Evolutionary conservation across 2,888 invertebrate genomes (phyloP), one percentile per base, ranked within the genome.

Genomic region (Dusona sp.): DNA sequence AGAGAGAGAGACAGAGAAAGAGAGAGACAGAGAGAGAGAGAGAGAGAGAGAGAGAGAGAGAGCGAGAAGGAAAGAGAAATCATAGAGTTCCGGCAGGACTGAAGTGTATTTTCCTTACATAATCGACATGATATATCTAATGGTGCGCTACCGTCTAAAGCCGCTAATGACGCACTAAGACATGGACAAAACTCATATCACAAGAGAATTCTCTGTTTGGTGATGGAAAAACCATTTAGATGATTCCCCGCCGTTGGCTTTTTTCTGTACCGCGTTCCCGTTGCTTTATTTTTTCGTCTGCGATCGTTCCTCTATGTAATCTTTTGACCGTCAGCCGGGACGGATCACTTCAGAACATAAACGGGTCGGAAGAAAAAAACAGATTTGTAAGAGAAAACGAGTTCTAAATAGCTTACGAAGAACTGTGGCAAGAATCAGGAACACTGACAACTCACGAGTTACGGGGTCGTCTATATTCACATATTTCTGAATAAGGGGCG

Each of bases 311-410:
- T 54, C 25, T 74, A 57, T 72, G 29, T 64, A 83, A 70, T 83
- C 54, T 85, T 79, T 84, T 64, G 54, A 70, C 67, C 68, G 79
- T 68, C 84, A 72, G 75, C 67, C 72, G 29, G 29, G 65, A 64
- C 83, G 65, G 78, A 84, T 82, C 51, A 54, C 36, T 65, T 82
- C 70, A 25, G 65, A 29, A 74, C 65, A 11, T 42, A 74, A 45
- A 73, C 65, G 77, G 29, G 51, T 54, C 48, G 57, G 51, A 54
- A 45, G 64, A 25, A 73, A 72, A 75, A 25, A 54, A 73, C 36
- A 79, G n/a, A 70, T 73, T 54, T 79, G 25, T 57, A 51, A 36
- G 81, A 65, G 75, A 82, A 84, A 87, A 86, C 82, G 85, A 88
- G 82, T 87, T 86, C 86, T 45, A 51, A 29, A 61, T 22, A 48